Evolutionary conservation across 1,140 invertebrate genomes (phyloP), one percentile per base, ranked within the genome.

Genomic region (Diuraphis noxia): DNA sequence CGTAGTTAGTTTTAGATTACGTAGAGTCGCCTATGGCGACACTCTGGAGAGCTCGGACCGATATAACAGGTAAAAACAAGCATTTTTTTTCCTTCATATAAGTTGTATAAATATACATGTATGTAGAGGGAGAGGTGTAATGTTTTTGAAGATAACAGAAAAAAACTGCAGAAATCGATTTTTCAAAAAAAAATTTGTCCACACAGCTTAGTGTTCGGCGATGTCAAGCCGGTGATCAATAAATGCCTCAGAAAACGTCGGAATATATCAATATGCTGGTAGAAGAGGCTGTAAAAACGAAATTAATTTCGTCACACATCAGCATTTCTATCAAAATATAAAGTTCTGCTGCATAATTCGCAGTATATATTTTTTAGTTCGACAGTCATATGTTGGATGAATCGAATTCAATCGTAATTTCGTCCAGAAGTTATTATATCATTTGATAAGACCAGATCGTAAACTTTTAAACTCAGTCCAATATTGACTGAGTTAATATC

Each of bases 1-100:
- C 25, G 49, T 36, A 40, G 49, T 88, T 56, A 38, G 52, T 88
- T 90, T 90, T 77, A 21, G 63, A 90, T 79, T 79, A 77, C 63
- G 63, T 79, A 9, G 4, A 49, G 46, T 86, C 34, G 46, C 85
- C 85, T 36, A 52, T 86, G 85, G 85, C 46, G 23, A 52, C 23
- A 86, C n/a, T 86, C 43, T 2, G 43, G 0, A 84, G 8, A 49
- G 84, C 6, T 34, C n/a, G 41, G 41, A 49, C 30, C n/a, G 8
- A 86, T 25, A 86, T 86, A 86, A 38, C 85, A 52, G 85, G 85
- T 86, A 86, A 86, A 10, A 52, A 52, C 43, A 49, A 30, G 23
- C 43, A 0, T 25, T 86, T 86, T 86, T 86, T 36, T 25, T 23
- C 30, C n/a, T 46, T 8, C 4, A 17, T 41, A 40, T 6, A 25